Base-by-base conservation (phyloP, 23 tunicate genomes). In the Halocynthia roretzi region DNA sequence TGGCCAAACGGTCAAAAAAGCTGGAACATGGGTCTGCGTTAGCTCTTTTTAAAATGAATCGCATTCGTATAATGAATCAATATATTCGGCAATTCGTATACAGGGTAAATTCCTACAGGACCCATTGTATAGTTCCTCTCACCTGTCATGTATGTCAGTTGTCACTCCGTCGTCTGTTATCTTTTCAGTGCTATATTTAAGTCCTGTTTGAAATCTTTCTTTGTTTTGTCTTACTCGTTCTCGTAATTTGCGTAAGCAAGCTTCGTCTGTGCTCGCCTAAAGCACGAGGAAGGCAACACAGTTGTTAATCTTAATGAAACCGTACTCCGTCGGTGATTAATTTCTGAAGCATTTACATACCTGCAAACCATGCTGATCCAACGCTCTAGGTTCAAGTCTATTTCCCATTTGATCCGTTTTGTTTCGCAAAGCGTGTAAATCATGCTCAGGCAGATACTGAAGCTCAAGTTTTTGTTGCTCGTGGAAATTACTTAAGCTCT, bases 131-230 rank as follows among this genome's bases (percentile, higher is more conserved):
- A 4, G 1, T 31, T 31, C 4, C n/a, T 18, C 81, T 67, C 6
- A 79, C 97, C 97, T 81, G 86, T 90, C 86, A 56, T 90, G 90
- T 22, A 90, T 55, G 61, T 81, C 84, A 11, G 90, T 71, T 6
- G 72, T 14, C 8, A 81, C 50, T 15, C 90, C 90, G 6, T 71
- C 48, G 48, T 90, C 90, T 56, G 81, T 57, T 7, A 90, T 90
- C 23, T 71, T 81, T 54, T 90, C 90, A n/a, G 97, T 90, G 7
- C 86, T 58, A 51, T 63, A 81, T 62, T 90, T 85, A 19, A 90
- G 60, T 19, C 87, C 90, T 9, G 90, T 81, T 19, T 54, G 76
- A 70, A 67, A 89, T 6, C 87, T 65, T 54, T 76, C 82, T 54
- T 44, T 22, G 14, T 54, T 53, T 54, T 22, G 64, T 0, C 22